These are phyloP conservation scores for Hesperophylax magnus DNA, from an alignment of 1,140 invertebrate genomes.

Conservation along the genomic window DNA sequence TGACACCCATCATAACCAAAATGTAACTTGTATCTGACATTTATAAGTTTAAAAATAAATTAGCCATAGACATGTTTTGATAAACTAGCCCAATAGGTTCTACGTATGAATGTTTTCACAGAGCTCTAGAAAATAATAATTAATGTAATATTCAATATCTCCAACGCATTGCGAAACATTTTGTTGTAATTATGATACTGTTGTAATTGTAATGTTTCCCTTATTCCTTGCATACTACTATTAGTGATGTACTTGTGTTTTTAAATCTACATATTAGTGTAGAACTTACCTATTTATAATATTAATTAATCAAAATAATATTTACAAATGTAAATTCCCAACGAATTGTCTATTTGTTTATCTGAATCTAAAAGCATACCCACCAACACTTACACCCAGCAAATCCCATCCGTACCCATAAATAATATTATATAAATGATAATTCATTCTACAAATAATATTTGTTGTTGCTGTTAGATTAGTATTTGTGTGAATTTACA, in stretches of 20 bases:
- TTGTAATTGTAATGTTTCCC: constrained; percentile 21
- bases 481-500: constrained; percentile 4
- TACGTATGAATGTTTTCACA: constrained; percentile 21
- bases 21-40: constrained; percentile 48
- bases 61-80: constrained; percentile 56
- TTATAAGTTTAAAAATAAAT: constrained; percentile 53
- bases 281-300: constrained; percentile 18
- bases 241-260: constrained; percentile 28
- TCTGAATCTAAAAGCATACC: not conserved
- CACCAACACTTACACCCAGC: not conserved
- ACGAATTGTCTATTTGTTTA: constrained; percentile 13
- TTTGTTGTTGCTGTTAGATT: constrained; percentile 8
- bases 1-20: constrained; percentile 49
- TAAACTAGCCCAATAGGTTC: constrained; percentile 35
- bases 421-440: not conserved
- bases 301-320: constrained; percentile 8
- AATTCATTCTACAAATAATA: constrained; percentile 15
- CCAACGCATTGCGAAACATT: constrained; percentile 25
- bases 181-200: not conserved
- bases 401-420: constrained; percentile 3
- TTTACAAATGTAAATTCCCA: constrained; percentile 16
- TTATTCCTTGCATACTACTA: constrained; percentile 21
- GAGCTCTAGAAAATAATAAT: constrained; percentile 32
- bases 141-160: constrained; percentile 20
- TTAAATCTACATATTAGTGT: constrained; percentile 27